phyloP scores from a whole-genome alignment of 2,113 vertebrate species.

The Phrynosoma platyrhinos region DNA sequence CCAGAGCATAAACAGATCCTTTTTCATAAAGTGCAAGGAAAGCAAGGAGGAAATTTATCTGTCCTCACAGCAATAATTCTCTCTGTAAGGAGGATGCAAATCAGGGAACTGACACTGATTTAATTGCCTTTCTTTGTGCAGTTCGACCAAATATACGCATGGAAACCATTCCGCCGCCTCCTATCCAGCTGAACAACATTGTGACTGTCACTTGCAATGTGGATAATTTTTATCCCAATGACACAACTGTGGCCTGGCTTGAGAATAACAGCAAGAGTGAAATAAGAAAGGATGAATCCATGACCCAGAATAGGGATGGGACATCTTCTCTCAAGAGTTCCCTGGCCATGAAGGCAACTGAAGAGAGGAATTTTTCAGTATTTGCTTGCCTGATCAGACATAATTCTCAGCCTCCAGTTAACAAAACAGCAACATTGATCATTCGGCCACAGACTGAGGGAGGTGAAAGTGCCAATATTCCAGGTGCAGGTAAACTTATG shows the following conservation, averaged over 20 bases:
- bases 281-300: neutral
- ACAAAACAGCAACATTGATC: accelerated
- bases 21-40: too few species aligned
- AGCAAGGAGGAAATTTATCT: too few species aligned
- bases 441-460: neutral
- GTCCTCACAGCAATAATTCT: too few species aligned
- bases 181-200: neutral
- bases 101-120: neutral
- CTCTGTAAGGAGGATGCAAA: too few species aligned
- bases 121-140: neutral
- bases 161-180: neutral
- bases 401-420: constrained; percentile 8
- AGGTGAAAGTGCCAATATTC: neutral
- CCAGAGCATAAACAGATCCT: too few species aligned
- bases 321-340: constrained; percentile 36
- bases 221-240: neutral
- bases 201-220: neutral
- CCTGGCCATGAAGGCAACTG: constrained; percentile 36
- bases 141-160: neutral
- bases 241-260: neutral
- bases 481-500: neutral
- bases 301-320: accelerated
- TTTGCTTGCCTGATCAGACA: constrained; percentile 73
- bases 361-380: constrained; percentile 39
- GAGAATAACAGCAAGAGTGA: neutral